These are phyloP conservation scores for Xylota segnis DNA, from an alignment of 2,888 invertebrate species.

Conservation along the genomic window DNA sequence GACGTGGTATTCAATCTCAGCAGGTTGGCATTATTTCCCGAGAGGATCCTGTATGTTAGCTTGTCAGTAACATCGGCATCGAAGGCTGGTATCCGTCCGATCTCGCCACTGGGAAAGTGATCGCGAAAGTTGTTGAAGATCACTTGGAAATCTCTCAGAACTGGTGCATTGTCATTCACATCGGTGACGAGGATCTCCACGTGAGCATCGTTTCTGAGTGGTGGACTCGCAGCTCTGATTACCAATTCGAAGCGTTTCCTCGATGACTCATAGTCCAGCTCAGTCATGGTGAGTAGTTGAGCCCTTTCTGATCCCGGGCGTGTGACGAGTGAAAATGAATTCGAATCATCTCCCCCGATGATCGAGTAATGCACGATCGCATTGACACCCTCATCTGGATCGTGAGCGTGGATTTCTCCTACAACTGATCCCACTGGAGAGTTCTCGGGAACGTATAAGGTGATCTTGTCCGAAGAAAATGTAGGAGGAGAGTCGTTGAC, in stretches of 20 bases:
- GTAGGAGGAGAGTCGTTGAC: slow-evolving; percentile 96
- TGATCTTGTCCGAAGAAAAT: slow-evolving; percentile 94
- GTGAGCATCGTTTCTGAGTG: slow-evolving; percentile 94
- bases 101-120: slow-evolving; percentile 95
- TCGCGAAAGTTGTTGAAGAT: slow-evolving; percentile 98
- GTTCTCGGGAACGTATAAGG: slow-evolving; percentile 96
- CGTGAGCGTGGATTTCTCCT: slow-evolving; percentile 94
- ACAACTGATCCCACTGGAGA: slow-evolving; percentile 98
- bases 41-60: slow-evolving; percentile 91
- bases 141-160: slow-evolving; percentile 95
- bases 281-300: slow-evolving; percentile 94
- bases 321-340: slow-evolving; percentile 92
- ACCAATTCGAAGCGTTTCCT: slow-evolving; percentile 95
- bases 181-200: slow-evolving; percentile 96
- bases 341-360: slow-evolving; percentile 96
- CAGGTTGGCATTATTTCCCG: slow-evolving; percentile 96
- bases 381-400: slow-evolving; percentile 96
- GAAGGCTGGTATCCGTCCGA: slow-evolving; percentile 95
- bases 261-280: slow-evolving; percentile 97
- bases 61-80: slow-evolving; percentile 97
- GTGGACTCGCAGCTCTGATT: slow-evolving; percentile 95
- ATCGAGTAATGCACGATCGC: slow-evolving; percentile 97
- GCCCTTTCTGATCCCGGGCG: slow-evolving; percentile 94
- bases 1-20: slow-evolving; percentile 92
- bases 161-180: slow-evolving; percentile 97